Conservation (phyloP, 2,888 invertebrate genomes). For the Cheilosia grossa region DNA sequence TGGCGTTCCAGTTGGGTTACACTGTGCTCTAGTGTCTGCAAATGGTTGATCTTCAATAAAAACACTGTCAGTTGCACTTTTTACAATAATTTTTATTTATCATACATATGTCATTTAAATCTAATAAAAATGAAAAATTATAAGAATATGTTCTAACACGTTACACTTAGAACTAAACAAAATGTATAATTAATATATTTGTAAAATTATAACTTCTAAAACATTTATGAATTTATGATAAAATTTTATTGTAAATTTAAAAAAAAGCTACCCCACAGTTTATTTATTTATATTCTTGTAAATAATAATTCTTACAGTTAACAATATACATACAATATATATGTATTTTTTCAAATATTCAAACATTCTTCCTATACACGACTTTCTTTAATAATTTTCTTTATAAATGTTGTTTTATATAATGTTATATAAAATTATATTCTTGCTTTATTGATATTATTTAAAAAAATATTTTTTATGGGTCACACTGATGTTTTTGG, state of each 20-base stretch:
- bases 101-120: constrained; percentile 56
- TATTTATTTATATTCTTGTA: constrained; percentile 26
- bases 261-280: constrained; percentile 32
- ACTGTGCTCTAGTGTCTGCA: neutral
- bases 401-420: constrained; percentile 2
- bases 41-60: neutral
- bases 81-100: constrained; percentile 67
- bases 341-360: constrained; percentile 30
- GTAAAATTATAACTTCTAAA: constrained; percentile 65
- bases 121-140: constrained; percentile 39
- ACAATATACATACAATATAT: constrained; percentile 44
- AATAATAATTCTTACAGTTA: constrained; percentile 36
- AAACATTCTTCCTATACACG: constrained; percentile 46
- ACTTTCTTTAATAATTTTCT: neutral
- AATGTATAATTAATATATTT: constrained; percentile 52
- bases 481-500: constrained; percentile 43
- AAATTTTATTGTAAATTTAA: constrained; percentile 4
- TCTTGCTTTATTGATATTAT: constrained; percentile 26
- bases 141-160: constrained; percentile 59
- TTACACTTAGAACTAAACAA: constrained; percentile 60
- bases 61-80: constrained; percentile 29
- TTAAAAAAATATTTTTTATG: constrained; percentile 47
- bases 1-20: too few relatives aligned
- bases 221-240: constrained; percentile 29
- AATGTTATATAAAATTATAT: constrained; percentile 55